phyloP scores from a whole-genome alignment of 2,113 vertebrate species.

The Centropus unirufus region DNA sequence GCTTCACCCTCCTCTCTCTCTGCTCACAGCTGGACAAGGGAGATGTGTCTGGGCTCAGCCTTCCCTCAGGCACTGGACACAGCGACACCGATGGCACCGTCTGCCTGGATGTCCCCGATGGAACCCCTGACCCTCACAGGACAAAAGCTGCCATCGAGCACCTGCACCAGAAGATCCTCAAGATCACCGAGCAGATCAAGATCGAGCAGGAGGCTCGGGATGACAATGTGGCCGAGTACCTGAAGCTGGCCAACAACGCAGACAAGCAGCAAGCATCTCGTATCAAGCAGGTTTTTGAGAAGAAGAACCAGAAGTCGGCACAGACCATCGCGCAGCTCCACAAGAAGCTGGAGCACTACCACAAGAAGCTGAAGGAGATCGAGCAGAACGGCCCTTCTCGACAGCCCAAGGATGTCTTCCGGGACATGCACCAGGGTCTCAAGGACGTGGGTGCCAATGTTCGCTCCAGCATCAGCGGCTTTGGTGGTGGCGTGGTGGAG shows the following conservation, averaged over 20 bases:
- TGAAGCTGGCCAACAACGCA: slow-evolving; percentile 96
- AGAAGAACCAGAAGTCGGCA: slow-evolving; percentile 99
- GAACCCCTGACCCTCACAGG: slow-evolving; percentile 87
- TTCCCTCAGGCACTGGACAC: slow-evolving; percentile 83
- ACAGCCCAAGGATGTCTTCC: slow-evolving; percentile 95
- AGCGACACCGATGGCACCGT: slow-evolving; percentile 88
- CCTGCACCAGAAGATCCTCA: slow-evolving; percentile 97
- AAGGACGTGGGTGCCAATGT: slow-evolving; percentile 97
- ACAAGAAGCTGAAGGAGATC: slow-evolving; percentile 94
- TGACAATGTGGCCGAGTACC: slow-evolving; percentile 97
- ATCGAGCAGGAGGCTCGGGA: slow-evolving; percentile 97
- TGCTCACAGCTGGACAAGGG: slow-evolving; percentile 90
- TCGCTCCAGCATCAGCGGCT: slow-evolving; percentile 95
- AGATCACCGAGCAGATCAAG: slow-evolving; percentile 98
- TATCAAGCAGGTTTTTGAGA: slow-evolving; percentile 99
- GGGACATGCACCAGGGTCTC: slow-evolving; percentile 98
- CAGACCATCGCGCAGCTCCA: slow-evolving; percentile 97
- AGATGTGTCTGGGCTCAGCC: slow-evolving; percentile 83
- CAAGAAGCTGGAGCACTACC: slow-evolving; percentile 97
- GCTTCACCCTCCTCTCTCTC: not conserved
- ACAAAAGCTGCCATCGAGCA: slow-evolving; percentile 93
- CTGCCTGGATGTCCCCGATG: slow-evolving; percentile 86
- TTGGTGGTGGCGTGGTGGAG: slow-evolving; percentile 93
- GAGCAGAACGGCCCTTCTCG: slow-evolving; percentile 96
- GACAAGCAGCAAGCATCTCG: slow-evolving; percentile 95